Percentiles rank a stretch among this genome's conserved stretches.
These are phyloP conservation scores for Corella eumyota DNA, from an alignment of 23 tunicate species.

Conservation along the genomic window DNA sequence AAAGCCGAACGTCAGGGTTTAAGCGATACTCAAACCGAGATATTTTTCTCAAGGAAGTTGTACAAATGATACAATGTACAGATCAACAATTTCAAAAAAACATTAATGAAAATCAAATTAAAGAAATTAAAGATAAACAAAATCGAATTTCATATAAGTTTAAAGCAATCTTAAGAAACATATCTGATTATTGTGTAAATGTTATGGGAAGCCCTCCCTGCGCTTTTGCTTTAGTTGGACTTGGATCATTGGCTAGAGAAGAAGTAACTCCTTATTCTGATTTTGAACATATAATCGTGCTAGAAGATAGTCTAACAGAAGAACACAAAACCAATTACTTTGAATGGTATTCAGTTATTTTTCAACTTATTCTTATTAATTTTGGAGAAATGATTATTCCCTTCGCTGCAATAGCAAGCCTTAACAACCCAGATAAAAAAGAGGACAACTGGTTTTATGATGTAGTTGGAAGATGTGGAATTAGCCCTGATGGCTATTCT, in stretches of 20 bases:
- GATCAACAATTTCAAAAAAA: too few species aligned
- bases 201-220: constrained; percentile 43
- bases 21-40: too few species aligned
- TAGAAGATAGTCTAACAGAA: constrained; percentile 7
- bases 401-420: constrained; percentile 11
- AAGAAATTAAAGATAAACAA: not conserved
- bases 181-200: constrained; percentile 21
- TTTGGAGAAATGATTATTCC: constrained; percentile 29
- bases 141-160: constrained; percentile 14
- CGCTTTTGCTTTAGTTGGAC: constrained; percentile 17
- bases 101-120: not conserved
- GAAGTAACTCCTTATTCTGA: constrained; percentile 42
- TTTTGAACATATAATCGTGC: constrained; percentile 24
- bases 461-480: constrained; percentile 19
- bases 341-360: constrained; percentile 42
- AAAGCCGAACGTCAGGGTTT: too few species aligned
- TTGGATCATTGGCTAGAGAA: constrained; percentile 39
- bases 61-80: too few species aligned
- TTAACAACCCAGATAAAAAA: not conserved
- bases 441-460: constrained; percentile 33
- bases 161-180: constrained; percentile 11
- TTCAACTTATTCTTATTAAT: constrained; percentile 29
- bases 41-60: too few species aligned
- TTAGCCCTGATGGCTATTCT: constrained; percentile 37
- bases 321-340: constrained; percentile 31